These are phyloP conservation scores for Chunga burmeisteri DNA, from an alignment of 2,113 vertebrate genomes.

Conservation along the genomic window DNA sequence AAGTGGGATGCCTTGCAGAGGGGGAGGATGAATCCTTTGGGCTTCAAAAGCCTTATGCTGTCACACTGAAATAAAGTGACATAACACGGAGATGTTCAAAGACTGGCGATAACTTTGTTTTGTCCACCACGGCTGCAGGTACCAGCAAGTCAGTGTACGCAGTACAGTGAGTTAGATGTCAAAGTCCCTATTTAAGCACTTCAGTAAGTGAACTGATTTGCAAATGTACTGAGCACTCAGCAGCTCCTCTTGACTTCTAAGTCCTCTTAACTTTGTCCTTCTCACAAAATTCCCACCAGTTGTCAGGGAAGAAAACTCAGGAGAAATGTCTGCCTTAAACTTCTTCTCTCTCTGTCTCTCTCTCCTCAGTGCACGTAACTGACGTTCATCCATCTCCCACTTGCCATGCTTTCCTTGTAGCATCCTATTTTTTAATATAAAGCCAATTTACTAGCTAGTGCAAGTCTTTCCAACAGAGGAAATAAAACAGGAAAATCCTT, in stretches of 20 bases:
- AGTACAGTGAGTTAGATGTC: background rate
- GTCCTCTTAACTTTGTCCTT: conserved; percentile 28
- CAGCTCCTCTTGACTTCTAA: background rate
- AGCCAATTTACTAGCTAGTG: background rate
- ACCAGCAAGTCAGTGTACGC: background rate
- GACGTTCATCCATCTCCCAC: background rate
- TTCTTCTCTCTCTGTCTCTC: background rate
- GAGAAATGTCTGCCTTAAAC: background rate
- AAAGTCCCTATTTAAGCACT: background rate
- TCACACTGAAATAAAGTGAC: background rate
- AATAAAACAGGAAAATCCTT: background rate
- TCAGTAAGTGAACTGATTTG: background rate
- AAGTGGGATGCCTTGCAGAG: conserved; percentile 42
- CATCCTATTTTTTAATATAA: background rate
- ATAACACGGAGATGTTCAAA: background rate
- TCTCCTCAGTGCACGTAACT: background rate
- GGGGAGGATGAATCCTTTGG: background rate
- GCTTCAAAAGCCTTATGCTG: background rate
- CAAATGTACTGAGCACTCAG: background rate
- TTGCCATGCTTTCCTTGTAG: background rate
- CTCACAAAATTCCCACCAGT: background rate
- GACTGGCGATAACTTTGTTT: background rate
- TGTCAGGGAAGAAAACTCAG: background rate
- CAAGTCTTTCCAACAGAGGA: background rate
- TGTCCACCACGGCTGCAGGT: background rate